Percentiles rank a stretch among this genome's conserved stretches.
phyloP scores from a whole-genome alignment of 2,888 invertebrate species.

The Scaptomyza flava region DNA sequence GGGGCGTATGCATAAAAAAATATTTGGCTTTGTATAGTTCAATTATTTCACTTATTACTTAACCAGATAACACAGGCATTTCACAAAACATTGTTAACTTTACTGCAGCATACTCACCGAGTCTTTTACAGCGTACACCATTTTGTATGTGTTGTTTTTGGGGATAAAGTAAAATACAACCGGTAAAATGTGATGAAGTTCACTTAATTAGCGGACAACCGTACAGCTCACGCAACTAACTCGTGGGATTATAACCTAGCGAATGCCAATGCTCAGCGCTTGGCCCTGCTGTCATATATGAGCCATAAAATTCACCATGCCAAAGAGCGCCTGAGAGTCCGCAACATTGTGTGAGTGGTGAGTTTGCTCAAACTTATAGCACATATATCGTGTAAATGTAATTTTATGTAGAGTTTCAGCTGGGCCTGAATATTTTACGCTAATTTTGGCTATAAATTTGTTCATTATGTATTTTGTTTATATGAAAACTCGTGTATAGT shows the following conservation, averaged over 20 bases:
- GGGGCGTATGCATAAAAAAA: not conserved
- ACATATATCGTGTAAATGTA: not conserved
- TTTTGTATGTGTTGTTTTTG: constrained; percentile 58
- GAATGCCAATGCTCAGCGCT: constrained; percentile 53
- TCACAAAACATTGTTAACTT: constrained; percentile 1
- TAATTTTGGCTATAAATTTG: not conserved
- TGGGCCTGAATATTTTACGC: not conserved
- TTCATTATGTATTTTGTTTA: not conserved
- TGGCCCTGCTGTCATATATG: constrained; percentile 28
- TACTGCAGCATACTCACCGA: constrained; percentile 67
- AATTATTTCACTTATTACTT: constrained; percentile 39
- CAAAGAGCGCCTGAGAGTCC: constrained; percentile 14
- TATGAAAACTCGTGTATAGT: not conserved
- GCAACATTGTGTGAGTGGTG: not conserved
- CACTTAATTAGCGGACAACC: constrained; percentile 50
- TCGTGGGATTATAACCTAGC: constrained; percentile 50
- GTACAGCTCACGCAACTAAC: constrained; percentile 47
- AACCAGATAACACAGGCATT: constrained; percentile 28
- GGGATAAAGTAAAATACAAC: constrained; percentile 31
- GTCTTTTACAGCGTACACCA: constrained; percentile 82
- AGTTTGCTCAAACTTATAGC: not conserved
- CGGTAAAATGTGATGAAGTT: constrained; percentile 55
- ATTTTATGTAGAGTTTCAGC: not conserved
- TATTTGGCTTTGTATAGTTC: constrained; percentile 13
- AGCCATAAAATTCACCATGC: constrained; percentile 18